phyloP scores from a whole-genome alignment of 2,797 vertebrate species.

The Pachyuromys duprasi region DNA sequence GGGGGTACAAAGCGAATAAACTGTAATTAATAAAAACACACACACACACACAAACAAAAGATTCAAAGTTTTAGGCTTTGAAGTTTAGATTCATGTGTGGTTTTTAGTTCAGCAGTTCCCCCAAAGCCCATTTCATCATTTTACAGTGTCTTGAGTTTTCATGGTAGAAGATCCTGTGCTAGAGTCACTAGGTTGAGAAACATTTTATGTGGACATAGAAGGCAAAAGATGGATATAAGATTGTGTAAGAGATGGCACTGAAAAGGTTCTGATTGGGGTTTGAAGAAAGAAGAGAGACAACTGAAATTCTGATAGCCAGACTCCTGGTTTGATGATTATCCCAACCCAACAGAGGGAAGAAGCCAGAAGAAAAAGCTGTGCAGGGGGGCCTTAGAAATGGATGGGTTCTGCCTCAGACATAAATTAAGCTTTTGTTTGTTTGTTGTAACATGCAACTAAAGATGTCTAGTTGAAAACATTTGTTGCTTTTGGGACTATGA shows the following conservation, averaged over 20 bases:
- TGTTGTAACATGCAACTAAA: background rate
- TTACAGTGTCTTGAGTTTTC: background rate
- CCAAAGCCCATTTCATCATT: background rate
- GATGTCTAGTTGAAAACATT: background rate
- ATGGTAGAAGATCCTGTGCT: background rate
- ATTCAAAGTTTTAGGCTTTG: background rate
- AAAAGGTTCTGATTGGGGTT: background rate
- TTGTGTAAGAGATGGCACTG: background rate
- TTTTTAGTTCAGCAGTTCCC: background rate
- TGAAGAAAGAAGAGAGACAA: background rate
- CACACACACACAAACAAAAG: background rate
- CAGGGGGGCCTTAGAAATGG: background rate
- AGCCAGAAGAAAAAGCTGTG: constrained; percentile 21
- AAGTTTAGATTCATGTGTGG: background rate
- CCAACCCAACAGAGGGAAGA: background rate
- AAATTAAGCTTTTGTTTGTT: background rate
- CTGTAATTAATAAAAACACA: background rate
- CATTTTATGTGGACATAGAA: background rate
- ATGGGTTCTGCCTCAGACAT: background rate
- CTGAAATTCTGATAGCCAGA: background rate
- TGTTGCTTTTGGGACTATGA: background rate
- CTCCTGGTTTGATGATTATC: constrained; percentile 30
- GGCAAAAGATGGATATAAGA: background rate
- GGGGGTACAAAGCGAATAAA: no score
- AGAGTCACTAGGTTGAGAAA: background rate